Conservation (phyloP, 2,113 vertebrate species). For the Clinocottus analis region DNA sequence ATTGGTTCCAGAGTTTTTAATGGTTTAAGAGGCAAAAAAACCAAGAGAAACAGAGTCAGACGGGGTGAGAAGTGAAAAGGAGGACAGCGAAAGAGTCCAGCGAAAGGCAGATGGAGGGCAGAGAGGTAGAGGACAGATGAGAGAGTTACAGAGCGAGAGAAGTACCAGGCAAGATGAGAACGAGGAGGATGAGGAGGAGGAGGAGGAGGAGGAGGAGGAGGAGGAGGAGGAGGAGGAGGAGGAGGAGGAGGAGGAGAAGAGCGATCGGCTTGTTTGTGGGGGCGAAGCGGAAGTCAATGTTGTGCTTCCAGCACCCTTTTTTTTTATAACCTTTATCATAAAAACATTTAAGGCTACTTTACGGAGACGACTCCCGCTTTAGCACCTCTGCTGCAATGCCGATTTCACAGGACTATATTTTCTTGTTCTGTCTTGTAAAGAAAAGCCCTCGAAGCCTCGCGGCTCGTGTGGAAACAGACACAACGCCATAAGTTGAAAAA, state of each 20-base stretch:
- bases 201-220: no score
- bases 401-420: constrained; percentile 5
- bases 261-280: constrained; percentile 13
- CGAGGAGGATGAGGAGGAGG: not conserved
- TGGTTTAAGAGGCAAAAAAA: not conserved
- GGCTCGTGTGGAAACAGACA: constrained; percentile 2
- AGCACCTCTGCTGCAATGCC: constrained; percentile 3
- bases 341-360: constrained; percentile 34
- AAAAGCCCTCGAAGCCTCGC: constrained; percentile 19
- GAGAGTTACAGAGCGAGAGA: constrained; percentile 9
- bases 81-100: no score
- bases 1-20: no score
- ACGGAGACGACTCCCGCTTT: constrained; percentile 3
- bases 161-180: constrained; percentile 1
- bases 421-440: constrained; percentile 8
- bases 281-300: not conserved
- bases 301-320: constrained; percentile 2
- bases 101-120: constrained; percentile 16
- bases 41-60: not conserved
- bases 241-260: not conserved
- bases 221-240: no score
- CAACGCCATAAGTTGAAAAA: not conserved
- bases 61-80: constrained; percentile 10
- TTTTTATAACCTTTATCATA: constrained; percentile 10
- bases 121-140: constrained; percentile 15